phyloP scores from a whole-genome alignment of 1,140 invertebrate species.

The Eupristina koningsbergeri region DNA sequence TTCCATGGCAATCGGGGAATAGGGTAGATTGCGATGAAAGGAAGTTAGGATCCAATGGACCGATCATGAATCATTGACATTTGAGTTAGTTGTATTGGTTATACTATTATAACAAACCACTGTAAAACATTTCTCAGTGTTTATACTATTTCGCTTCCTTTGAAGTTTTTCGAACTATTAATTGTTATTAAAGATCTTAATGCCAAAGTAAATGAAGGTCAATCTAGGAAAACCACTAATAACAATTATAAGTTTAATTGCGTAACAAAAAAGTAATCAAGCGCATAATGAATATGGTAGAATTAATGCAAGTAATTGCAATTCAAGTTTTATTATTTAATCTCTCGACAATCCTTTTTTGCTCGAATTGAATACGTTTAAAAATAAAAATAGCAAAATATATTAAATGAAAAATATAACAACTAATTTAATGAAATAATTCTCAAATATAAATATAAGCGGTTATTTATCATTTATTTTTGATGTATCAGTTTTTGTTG shows the following conservation, averaged over 20 bases:
- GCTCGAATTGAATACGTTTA: no score
- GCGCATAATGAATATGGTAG: no score
- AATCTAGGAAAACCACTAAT: neutral
- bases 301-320: neutral
- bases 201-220: slow-evolving; percentile 8
- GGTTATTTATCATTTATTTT: no score
- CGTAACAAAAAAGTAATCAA: no score
- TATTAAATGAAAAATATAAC: no score
- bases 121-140: slow-evolving; percentile 50
- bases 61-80: slow-evolving; percentile 31
- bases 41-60: neutral
- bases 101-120: slow-evolving; percentile 62
- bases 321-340: neutral
- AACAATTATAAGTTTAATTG: no score
- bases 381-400: no score
- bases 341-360: no score
- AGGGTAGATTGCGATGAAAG: neutral
- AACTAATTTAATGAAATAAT: no score
- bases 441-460: no score
- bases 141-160: slow-evolving; percentile 57
- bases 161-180: slow-evolving; percentile 57
- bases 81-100: slow-evolving; percentile 58
- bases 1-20: neutral
- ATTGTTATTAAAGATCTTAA: slow-evolving; percentile 46
- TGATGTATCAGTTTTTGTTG: no score